These are phyloP conservation scores for Harpagoxenus sublaevis DNA, from an alignment of 2,888 invertebrate genomes.

Conservation along the genomic window DNA sequence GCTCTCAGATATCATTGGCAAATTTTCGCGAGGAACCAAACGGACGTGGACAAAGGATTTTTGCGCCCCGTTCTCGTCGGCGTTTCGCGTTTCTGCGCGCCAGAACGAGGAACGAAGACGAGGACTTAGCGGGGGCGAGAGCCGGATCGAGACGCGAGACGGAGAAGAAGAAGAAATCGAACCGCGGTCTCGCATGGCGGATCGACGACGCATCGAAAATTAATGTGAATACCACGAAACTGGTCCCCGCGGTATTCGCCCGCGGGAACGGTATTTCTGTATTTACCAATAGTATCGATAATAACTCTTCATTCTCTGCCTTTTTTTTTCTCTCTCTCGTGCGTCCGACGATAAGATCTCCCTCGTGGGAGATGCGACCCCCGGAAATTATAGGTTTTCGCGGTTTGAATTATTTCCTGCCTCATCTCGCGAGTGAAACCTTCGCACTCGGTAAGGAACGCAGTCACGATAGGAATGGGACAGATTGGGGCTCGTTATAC, in stretches of 20 bases:
- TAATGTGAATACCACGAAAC: conserved; percentile 81
- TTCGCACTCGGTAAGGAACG: conserved; percentile 31
- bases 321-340: conserved; percentile 25
- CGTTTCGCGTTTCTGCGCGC: conserved; percentile 66
- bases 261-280: conserved; percentile 79
- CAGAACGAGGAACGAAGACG: conserved; percentile 57
- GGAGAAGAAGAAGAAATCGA: conserved; percentile 75
- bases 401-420: conserved; percentile 84
- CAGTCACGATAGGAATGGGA: conserved; percentile 29
- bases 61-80: conserved; percentile 68
- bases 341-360: conserved; percentile 79
- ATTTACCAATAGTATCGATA: conserved; percentile 82
- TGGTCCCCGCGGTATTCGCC: conserved; percentile 78
- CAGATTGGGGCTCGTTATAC: conserved; percentile 24
- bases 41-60: conserved; percentile 73
- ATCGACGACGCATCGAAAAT: conserved; percentile 80
- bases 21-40: conserved; percentile 58
- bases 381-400: conserved; percentile 85
- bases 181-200: conserved; percentile 71
- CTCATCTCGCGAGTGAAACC: conserved; percentile 57
- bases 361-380: conserved; percentile 72
- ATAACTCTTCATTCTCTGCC: conserved; percentile 76
- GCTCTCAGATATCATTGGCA: not conserved
- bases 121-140: conserved; percentile 29
- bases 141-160: conserved; percentile 54